phyloP scores from a whole-genome alignment of 2,888 invertebrate genomes.

The Theretra japonica region DNA sequence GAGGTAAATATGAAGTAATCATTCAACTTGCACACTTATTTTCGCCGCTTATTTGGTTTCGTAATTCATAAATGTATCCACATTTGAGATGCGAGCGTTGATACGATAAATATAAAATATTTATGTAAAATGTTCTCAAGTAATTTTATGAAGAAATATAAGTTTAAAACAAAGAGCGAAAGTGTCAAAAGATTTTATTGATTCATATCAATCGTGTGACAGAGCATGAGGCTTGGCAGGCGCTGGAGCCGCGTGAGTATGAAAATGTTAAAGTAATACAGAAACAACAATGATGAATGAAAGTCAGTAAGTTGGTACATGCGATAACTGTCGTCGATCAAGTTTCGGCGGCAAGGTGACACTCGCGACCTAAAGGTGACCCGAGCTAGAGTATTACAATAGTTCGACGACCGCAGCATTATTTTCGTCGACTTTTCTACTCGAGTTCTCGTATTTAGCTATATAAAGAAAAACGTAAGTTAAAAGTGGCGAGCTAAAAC shows the following conservation, averaged over 20 bases:
- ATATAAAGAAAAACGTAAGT: constrained; percentile 33
- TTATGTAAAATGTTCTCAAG: background rate
- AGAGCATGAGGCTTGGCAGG: background rate
- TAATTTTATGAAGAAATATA: background rate
- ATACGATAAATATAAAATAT: background rate
- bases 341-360: constrained; percentile 81
- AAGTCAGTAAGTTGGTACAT: constrained; percentile 60
- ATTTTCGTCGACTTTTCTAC: constrained; percentile 53
- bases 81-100: background rate
- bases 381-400: constrained; percentile 59
- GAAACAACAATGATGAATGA: constrained; percentile 66
- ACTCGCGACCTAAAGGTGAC: constrained; percentile 78
- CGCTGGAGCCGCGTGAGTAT: background rate
- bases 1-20: constrained; percentile 48
- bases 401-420: constrained; percentile 70
- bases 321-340: constrained; percentile 74
- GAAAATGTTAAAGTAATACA: constrained; percentile 37
- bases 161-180: background rate
- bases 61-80: background rate
- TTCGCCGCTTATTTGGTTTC: constrained; percentile 7
- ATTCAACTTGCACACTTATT: constrained; percentile 32
- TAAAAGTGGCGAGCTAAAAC: constrained; percentile 21
- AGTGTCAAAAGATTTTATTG: background rate
- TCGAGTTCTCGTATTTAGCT: constrained; percentile 41
- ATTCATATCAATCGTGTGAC: background rate